Base-by-base conservation (phyloP, 1,140 invertebrate genomes). In the Neodiprion pinetum region DNA sequence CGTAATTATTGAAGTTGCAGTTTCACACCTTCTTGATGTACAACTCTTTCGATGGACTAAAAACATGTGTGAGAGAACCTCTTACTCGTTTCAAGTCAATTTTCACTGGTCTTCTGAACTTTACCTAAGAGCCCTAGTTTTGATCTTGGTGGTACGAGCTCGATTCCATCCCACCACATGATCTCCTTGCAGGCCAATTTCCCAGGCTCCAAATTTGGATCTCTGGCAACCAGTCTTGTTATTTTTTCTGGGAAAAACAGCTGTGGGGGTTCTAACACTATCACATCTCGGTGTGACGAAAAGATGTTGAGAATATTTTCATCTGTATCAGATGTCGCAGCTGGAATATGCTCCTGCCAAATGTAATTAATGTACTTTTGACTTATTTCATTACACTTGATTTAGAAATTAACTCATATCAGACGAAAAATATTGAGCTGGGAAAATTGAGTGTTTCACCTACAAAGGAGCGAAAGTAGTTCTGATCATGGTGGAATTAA, bases 81-180 rank as follows among this genome's bases (percentile, higher is more conserved):
- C 28, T 40, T 40, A 40, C 28, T 40, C 5, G 1, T 3, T 40
- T 40, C 28, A 5, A 1, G 28, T 40, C 28, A 40, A 40, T 5
- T 40, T 40, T 40, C 5, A 40, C 28, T 40, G 28, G 28, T 40
- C 28, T 40, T 40, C 28, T 40, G 28, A 40, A 14, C 53, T 50
- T 85, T 88, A 76, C 90, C 91, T 28, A 93, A 83, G n/a, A 93
- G 82, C 2, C 92, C 92, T 10, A 93, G 84, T 61, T 91, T 91
- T 17, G 89, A 89, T 66, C 92, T 86, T 7, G 91, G 89, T 7
- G 92, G 92, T 12, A 90, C 87, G 66, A 94, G 85, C 83, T 92
- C 90, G 53, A 94, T 90, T 1, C 93, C 92, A 74, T 93, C 91
- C 93, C 93, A 94, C 92, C 92, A 94, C 87, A 92, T 92, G 23